phyloP scores from a whole-genome alignment of 1,140 invertebrate genomes.

The Rhyacophila brunnea region DNA sequence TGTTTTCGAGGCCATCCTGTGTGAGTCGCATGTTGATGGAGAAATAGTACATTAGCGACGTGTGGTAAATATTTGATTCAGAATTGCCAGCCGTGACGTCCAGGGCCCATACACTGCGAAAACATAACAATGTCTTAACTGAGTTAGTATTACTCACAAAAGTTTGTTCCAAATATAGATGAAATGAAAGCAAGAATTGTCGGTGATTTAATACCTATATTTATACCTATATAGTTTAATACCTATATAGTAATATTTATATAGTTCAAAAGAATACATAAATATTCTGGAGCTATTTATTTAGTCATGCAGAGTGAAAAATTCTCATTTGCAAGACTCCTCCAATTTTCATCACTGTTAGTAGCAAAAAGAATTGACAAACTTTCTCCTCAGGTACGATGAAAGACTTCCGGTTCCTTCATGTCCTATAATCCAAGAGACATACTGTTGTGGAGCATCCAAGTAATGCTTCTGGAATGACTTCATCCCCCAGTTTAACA shows the following conservation, averaged over 20 bases:
- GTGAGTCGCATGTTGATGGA: conserved; percentile 74
- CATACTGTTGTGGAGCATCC: conserved; percentile 74
- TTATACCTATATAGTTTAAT: too few species aligned
- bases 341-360: too few species aligned
- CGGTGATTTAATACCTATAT: too few species aligned
- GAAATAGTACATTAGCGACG: conserved; percentile 73
- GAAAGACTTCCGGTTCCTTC: conserved; percentile 86
- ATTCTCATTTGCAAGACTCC: too few species aligned
- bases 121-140: conserved; percentile 2
- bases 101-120: conserved; percentile 4
- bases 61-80: conserved; percentile 73
- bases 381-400: conserved; percentile 76
- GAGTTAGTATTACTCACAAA: too few species aligned
- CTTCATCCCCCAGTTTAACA: conserved; percentile 80
- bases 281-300: too few species aligned
- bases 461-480: conserved; percentile 70
- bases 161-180: too few species aligned
- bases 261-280: too few species aligned
- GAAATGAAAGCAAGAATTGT: too few species aligned
- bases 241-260: too few species aligned
- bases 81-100: conserved; percentile 61
- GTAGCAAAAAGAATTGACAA: too few species aligned
- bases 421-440: conserved; percentile 82
- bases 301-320: too few species aligned
- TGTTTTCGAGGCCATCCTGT: conserved; percentile 71